Conservation (phyloP, 1,140 invertebrate species). For the Zaprionus gabonicus region DNA sequence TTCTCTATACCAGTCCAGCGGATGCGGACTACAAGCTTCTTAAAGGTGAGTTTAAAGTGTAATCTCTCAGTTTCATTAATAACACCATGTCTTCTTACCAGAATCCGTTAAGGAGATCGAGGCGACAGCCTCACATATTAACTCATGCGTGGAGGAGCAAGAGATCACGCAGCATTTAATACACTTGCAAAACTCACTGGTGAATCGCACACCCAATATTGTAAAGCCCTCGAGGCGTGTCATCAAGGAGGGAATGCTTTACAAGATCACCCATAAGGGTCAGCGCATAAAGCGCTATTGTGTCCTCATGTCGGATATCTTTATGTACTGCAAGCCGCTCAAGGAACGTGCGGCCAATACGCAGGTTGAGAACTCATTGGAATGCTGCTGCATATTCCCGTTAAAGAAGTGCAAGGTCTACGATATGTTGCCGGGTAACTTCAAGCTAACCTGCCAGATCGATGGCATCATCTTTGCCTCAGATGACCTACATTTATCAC, state of each 20-base stretch:
- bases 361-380: slow-evolving; percentile 85
- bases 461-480: slow-evolving; percentile 87
- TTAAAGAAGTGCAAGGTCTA: slow-evolving; percentile 87
- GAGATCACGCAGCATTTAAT: slow-evolving; percentile 89
- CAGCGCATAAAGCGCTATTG: slow-evolving; percentile 85
- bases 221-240: slow-evolving; percentile 88
- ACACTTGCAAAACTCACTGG: slow-evolving; percentile 88
- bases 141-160: slow-evolving; percentile 89
- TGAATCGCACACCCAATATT: slow-evolving; percentile 87
- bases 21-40: slow-evolving; percentile 87
- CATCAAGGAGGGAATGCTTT: slow-evolving; percentile 89
- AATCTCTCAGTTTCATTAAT: too few relatives aligned
- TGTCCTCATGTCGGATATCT: slow-evolving; percentile 86
- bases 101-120: slow-evolving; percentile 89
- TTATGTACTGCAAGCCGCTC: slow-evolving; percentile 86
- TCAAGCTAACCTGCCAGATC: slow-evolving; percentile 86
- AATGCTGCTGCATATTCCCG: slow-evolving; percentile 87
- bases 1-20: slow-evolving; percentile 87
- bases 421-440: slow-evolving; percentile 86
- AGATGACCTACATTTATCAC: slow-evolving; percentile 85
- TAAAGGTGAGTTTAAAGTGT: slow-evolving; percentile 69
- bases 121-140: slow-evolving; percentile 89
- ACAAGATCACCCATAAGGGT: slow-evolving; percentile 87
- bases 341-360: slow-evolving; percentile 77
- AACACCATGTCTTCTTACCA: slow-evolving; percentile 52